phyloP scores from a whole-genome alignment of 1,140 invertebrate species.

The Monochamus saltuarius region DNA sequence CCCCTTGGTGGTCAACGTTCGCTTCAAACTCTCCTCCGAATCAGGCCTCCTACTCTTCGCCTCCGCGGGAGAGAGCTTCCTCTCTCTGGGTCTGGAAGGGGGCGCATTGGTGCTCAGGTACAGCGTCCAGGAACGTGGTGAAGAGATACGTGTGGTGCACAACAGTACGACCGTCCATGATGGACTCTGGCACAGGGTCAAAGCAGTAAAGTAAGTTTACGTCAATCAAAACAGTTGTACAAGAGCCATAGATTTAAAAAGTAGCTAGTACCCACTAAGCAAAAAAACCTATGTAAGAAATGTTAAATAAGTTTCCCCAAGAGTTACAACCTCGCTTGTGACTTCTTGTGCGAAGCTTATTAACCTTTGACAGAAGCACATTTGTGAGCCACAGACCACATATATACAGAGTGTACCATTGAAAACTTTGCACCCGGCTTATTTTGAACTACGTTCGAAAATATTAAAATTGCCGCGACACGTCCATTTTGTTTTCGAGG shows the following conservation, averaged over 20 bases:
- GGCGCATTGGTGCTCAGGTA: constrained; percentile 69
- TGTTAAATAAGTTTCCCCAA: too few species aligned
- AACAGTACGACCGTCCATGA: constrained; percentile 88
- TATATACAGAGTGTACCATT: too few species aligned
- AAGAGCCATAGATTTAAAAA: background rate
- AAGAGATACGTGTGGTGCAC: constrained; percentile 74
- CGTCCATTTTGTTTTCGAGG: too few species aligned
- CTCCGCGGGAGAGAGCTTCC: constrained; percentile 75
- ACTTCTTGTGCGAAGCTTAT: too few species aligned
- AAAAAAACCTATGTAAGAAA: too few species aligned
- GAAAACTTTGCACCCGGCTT: too few species aligned
- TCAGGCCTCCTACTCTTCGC: constrained; percentile 87
- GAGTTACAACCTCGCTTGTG: too few species aligned
- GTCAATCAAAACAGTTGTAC: background rate
- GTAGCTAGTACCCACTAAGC: too few species aligned
- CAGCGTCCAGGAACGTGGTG: constrained; percentile 69
- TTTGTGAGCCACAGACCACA: too few species aligned
- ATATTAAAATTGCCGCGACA: too few species aligned
- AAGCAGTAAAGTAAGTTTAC: constrained; percentile 76
- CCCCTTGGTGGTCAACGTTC: constrained; percentile 79
- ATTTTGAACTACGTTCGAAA: too few species aligned
- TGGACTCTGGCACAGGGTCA: constrained; percentile 87
- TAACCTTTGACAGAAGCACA: too few species aligned
- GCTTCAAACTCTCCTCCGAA: constrained; percentile 65
- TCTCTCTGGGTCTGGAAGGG: constrained; percentile 80